Conservation (phyloP, 2,797 vertebrate genomes). For the Phaenicophaeus curvirostris region DNA sequence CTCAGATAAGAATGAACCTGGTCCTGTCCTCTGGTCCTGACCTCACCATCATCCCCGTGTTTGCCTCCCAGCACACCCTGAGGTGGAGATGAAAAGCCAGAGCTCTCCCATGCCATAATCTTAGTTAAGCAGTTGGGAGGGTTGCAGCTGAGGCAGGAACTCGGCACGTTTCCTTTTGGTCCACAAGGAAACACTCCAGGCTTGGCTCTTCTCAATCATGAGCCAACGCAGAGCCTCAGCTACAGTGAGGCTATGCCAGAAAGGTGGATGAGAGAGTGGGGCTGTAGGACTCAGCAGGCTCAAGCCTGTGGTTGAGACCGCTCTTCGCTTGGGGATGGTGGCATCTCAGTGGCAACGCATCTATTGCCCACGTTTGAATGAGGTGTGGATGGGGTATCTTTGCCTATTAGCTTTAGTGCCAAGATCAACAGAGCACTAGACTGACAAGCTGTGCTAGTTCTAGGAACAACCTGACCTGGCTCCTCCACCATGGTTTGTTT, state of each 20-base stretch:
- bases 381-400: rapidly evolving
- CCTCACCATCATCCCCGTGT: background rate
- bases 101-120: background rate
- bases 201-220: background rate
- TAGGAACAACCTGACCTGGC: background rate
- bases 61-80: background rate
- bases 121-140: rapidly evolving
- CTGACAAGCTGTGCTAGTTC: background rate
- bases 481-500: background rate
- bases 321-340: background rate
- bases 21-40: background rate
- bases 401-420: background rate
- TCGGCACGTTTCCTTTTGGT: rapidly evolving
- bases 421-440: background rate
- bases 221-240: background rate
- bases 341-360: rapidly evolving
- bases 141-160: background rate
- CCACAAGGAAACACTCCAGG: background rate
- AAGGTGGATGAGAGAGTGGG: background rate
- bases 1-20: background rate
- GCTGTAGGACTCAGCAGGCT: background rate
- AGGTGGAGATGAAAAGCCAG: background rate
- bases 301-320: background rate
- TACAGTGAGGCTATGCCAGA: background rate
- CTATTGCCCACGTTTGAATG: rapidly evolving